phyloP scores from a whole-genome alignment of 2,888 invertebrate species.

The Chromoteleia sp. region DNA sequence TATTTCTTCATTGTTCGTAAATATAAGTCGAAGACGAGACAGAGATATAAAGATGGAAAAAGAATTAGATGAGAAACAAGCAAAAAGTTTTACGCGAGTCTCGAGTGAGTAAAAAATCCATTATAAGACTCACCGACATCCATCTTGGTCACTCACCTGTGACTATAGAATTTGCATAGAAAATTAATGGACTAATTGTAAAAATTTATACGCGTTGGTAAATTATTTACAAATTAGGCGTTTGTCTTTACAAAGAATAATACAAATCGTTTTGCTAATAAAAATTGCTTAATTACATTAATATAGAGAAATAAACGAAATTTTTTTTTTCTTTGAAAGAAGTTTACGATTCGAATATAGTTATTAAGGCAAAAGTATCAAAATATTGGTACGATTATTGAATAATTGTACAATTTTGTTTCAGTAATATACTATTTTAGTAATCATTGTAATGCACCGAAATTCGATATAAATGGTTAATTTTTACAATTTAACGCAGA shows the following conservation, averaged over 20 bases:
- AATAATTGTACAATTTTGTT: too few relatives aligned
- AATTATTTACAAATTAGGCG: not conserved
- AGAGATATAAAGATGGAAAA: not conserved
- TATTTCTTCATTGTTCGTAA: not conserved
- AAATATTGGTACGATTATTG: too few relatives aligned
- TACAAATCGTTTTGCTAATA: too few relatives aligned
- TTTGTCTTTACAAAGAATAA: not conserved
- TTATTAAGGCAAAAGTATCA: too few relatives aligned
- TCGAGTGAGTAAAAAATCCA: constrained; percentile 12
- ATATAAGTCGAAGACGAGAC: not conserved
- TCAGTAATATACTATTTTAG: too few relatives aligned
- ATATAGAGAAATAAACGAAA: too few relatives aligned
- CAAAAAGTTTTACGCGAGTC: constrained; percentile 12
- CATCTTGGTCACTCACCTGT: constrained; percentile 51
- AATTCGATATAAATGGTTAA: too few relatives aligned
- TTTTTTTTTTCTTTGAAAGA: too few relatives aligned
- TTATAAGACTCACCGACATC: constrained; percentile 35
- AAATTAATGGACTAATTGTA: constrained; percentile 32
- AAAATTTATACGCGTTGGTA: not conserved
- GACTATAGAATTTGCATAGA: constrained; percentile 31
- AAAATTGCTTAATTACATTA: too few relatives aligned
- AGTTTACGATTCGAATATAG: too few relatives aligned
- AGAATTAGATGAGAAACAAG: constrained; percentile 19
- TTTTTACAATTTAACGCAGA: not conserved
- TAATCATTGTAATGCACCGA: too few relatives aligned